Conservation (phyloP, 2,888 invertebrate species). For the Trachelus stipa region DNA sequence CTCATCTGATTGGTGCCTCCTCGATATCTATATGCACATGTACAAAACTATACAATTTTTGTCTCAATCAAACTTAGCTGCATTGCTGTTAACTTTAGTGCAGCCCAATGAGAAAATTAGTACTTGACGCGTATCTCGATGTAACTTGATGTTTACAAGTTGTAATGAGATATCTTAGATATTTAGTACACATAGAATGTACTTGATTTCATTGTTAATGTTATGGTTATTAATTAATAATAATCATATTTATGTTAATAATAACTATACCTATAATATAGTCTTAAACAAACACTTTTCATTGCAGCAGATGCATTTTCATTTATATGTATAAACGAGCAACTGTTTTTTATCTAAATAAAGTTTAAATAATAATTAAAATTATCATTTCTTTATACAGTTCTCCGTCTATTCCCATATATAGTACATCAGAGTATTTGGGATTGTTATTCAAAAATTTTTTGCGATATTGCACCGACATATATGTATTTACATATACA, state of each 20-base stretch:
- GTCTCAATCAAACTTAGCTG: background rate
- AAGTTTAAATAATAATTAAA: background rate
- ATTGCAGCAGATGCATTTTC: background rate
- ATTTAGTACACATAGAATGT: background rate
- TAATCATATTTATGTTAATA: background rate
- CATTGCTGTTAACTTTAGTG: background rate
- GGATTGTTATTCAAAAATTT: background rate
- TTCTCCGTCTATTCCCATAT: background rate
- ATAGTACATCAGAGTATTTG: background rate
- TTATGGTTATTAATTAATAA: background rate
- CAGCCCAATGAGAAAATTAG: background rate
- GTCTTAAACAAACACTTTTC: background rate
- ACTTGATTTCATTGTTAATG: background rate
- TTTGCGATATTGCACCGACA: background rate
- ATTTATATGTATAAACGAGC: background rate
- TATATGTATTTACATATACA: no score
- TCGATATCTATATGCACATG: background rate
- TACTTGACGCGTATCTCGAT: background rate
- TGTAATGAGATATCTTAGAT: background rate
- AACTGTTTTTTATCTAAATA: background rate
- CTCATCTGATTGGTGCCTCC: background rate
- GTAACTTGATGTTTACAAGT: background rate
- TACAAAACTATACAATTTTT: background rate
- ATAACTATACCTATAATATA: background rate
- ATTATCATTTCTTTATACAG: background rate